phyloP scores from a whole-genome alignment of 2,113 vertebrate species.

The Entomyzon cyanotis region DNA sequence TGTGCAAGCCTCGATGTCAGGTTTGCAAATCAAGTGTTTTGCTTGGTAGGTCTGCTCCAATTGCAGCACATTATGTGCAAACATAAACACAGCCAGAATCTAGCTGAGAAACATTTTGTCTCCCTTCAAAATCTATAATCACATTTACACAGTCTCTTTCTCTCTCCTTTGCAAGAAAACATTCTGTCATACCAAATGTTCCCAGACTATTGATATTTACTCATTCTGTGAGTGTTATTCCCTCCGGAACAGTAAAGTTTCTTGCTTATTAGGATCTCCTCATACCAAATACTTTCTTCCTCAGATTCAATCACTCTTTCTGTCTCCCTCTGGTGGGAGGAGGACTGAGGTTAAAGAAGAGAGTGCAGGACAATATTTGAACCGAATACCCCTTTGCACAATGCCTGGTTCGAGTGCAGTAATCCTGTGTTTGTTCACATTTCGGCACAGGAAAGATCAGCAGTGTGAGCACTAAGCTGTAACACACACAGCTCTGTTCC shows the following conservation, averaged over 20 bases:
- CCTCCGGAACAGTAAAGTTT: background rate
- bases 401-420: fast-evolving
- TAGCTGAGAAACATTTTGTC: constrained; percentile 42
- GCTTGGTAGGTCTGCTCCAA: constrained; percentile 16
- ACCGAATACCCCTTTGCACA: background rate
- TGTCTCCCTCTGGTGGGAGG: background rate
- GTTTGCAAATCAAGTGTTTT: constrained; percentile 29
- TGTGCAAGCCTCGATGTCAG: background rate
- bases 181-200: constrained; percentile 66
- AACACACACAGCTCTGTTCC: background rate
- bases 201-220: constrained; percentile 32
- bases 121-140: constrained; percentile 30
- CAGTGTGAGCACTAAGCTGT: background rate
- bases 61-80: background rate
- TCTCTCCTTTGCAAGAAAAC: constrained; percentile 38
- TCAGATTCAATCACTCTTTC: background rate
- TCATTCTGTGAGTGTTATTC: background rate
- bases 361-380: background rate
- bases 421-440: background rate
- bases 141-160: constrained; percentile 19
- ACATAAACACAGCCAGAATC: constrained; percentile 34
- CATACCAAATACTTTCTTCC: background rate
- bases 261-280: background rate
- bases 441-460: background rate
- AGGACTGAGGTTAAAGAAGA: background rate